Base-by-base conservation (phyloP, 2,113 vertebrate species). In the Tachuris rubrigastra region DNA sequence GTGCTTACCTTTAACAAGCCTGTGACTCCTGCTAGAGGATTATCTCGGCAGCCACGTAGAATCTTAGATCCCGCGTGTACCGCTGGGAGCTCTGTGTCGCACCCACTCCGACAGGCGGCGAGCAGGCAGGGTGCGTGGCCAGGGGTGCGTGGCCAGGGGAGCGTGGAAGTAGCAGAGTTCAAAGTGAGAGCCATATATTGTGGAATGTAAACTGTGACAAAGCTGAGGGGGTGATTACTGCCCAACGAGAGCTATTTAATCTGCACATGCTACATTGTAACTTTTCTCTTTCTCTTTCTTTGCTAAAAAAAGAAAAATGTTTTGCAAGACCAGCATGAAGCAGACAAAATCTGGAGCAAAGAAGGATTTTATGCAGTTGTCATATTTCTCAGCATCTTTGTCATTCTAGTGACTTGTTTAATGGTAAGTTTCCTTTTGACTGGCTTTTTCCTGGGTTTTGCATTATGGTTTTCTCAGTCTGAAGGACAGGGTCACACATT, bases 311-410 rank as follows among this genome's bases (percentile, higher is more conserved):
- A 99, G 99, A 99, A 99, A 97, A 99, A 99, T 96, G 98, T 99
- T 82, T 98, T 99, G 89, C 99, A 99, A 98, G 99, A 98, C 55
- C 98, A 99, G 85, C 99, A 95, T 50, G 98, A 99, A 98, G 98
- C 97, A 62, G 98, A 99, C 82, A 98, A 98, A 89, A 97, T 99
- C 86, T 99, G 99, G 99, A 99, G 97, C 98, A 98, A 98, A 86
- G 99, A 99, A 94, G 98, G 99, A 68, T 98, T 99, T 92, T 99
- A 99, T 87, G 98, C 98, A 1, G 98, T 98, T 95, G 97, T 99
- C 97, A 98, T 99, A 97, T 99, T 99, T 96, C 98, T 99, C 98
- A 99, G 99, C 95, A 98, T 99, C 98, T 99, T 99, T 95, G 97
- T 99, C 95, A 99, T 99, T 89, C 97, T 99, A 91, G 98, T 99